A percentile compares a stretch with the other conserved stretches of the same genome.
phyloP scores from a whole-genome alignment of 2,113 vertebrate genomes.

The Phylloscopus trochiloides region DNA sequence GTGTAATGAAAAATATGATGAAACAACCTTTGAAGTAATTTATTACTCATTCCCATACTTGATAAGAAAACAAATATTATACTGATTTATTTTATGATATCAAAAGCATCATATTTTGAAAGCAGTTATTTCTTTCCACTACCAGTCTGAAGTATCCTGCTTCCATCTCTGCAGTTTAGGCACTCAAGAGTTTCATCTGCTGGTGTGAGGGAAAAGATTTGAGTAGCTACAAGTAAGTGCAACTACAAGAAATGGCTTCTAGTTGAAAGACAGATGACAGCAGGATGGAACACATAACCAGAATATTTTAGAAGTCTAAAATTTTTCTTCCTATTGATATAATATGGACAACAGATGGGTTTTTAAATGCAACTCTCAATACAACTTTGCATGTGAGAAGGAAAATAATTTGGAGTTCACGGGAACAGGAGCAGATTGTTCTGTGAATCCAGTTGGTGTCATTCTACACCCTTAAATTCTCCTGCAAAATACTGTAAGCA shows the following conservation, averaged over 20 bases:
- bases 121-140: background rate
- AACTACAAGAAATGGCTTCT: background rate
- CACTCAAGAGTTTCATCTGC: background rate
- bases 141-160: background rate
- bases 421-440: slow-evolving; percentile 59
- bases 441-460: slow-evolving; percentile 51
- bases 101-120: background rate
- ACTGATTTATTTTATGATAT: background rate
- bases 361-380: slow-evolving; percentile 63
- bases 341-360: slow-evolving; percentile 58
- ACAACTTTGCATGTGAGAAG: slow-evolving; percentile 61
- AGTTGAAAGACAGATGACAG: slow-evolving; percentile 60
- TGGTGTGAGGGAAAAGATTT: background rate
- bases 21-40: background rate
- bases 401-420: slow-evolving; percentile 56
- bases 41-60: background rate
- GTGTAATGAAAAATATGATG: background rate
- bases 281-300: slow-evolving; percentile 5
- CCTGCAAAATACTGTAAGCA: slow-evolving; percentile 38
- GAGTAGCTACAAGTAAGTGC: background rate
- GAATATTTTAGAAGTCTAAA: slow-evolving; percentile 53
- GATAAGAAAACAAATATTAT: background rate
- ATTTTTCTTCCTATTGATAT: slow-evolving; percentile 50
- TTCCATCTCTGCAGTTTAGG: background rate
- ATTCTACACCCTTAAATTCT: slow-evolving; percentile 49